Base-by-base conservation (phyloP, 2,888 invertebrate genomes). In the Tinea semifulvella region DNA sequence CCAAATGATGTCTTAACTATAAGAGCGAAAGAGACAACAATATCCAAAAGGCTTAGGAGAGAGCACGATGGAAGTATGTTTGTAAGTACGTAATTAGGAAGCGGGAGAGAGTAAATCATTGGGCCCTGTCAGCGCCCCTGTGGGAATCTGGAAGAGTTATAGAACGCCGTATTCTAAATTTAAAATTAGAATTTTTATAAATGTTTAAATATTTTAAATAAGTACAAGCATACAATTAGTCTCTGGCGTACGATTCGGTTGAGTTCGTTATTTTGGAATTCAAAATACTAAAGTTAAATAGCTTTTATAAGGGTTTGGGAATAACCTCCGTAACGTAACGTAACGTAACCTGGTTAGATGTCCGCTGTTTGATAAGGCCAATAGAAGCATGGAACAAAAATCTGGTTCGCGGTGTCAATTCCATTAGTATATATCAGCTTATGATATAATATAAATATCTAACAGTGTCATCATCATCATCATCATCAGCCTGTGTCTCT, bases 81-180 rank as follows among this genome's bases (percentile, higher is more conserved):
- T 43, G 65, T 51, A 45, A 46, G 64, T 64, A 63, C 65, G 65
- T 71, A 66, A 69, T 73, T 76, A 76, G 70, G 74, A 65, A 72
- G 71, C 68, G 66, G 62, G 60, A 63, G 65, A 61, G 62, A 63
- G 55, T 80, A 80, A 79, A 80, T 80, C 79, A 79, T 76, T 68
- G 57, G 63, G 14, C 7, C 17, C 69, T 74, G 79, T 79, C 79
- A 63, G 66, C 77, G 77, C 70, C 79, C 72, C 79, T 72, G 76
- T 77, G 77, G 79, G 79, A 76, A 76, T 69, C 65, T 69, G 58
- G 58, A 68, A 79, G 79, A 80, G 69, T 77, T 80, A 80, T 80
- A 67, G 65, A 67, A 61, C 61, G 67, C 73, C 75, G 74, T 77
- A 77, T 80, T 77, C 76, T 79, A 79, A 76, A 76, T 79, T 79